These are phyloP conservation scores for Pandion haliaetus DNA, from an alignment of 2,113 vertebrate species.

Conservation along the genomic window DNA sequence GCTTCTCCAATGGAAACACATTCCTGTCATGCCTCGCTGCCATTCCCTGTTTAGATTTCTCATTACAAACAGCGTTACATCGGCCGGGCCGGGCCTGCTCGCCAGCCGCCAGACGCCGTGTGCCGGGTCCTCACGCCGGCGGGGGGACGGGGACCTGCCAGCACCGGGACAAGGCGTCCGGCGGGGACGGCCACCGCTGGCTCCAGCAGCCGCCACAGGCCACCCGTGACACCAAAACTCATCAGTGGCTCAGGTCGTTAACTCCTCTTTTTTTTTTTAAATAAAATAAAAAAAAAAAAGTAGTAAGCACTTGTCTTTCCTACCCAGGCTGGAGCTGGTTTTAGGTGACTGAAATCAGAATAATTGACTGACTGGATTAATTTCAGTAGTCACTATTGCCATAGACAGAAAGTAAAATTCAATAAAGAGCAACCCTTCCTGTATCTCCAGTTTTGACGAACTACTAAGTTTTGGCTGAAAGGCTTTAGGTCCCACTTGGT, in stretches of 20 bases:
- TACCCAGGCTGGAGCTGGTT: background rate
- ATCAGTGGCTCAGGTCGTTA: background rate
- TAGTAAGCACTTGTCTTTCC: background rate
- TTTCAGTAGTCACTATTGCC: background rate
- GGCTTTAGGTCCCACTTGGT: background rate
- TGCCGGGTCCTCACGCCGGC: constrained; percentile 22
- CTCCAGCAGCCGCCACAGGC: background rate
- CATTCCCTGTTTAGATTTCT: constrained; percentile 97
- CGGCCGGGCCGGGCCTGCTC: constrained; percentile 75
- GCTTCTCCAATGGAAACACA: constrained; percentile 98
- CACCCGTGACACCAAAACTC: background rate
- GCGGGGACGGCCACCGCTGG: background rate
- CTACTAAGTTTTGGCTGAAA: background rate
- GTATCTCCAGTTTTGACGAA: background rate
- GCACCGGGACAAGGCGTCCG: background rate
- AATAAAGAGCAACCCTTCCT: background rate
- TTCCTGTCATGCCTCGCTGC: constrained; percentile 98
- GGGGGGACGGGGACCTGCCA: constrained; percentile 50
- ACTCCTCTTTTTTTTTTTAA: background rate
- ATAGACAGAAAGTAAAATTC: background rate
- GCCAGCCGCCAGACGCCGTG: constrained; percentile 62
- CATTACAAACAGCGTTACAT: constrained; percentile 94
- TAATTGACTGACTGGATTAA: background rate
- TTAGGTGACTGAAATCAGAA: background rate
- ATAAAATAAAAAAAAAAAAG: background rate